Evolutionary conservation across 1,140 invertebrate species (phyloP).

Genomic region (Sitobion miscanthi): DNA sequence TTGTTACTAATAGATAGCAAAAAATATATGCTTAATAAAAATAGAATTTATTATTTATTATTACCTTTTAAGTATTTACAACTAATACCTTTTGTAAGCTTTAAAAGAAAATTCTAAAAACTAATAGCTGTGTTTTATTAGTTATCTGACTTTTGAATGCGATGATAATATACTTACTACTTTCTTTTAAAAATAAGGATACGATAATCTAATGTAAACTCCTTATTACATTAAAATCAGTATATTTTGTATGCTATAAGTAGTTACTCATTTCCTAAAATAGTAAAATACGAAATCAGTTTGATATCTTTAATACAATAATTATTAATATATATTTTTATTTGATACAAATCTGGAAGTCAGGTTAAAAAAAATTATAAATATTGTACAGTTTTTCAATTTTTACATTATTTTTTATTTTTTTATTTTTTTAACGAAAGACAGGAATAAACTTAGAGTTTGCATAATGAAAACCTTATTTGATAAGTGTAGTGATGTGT

Average conservation of each 20-base stretch:
- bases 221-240: background rate
- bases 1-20: background rate
- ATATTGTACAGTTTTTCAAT: conserved; percentile 23
- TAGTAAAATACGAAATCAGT: background rate
- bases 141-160: background rate
- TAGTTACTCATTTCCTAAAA: background rate
- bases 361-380: conserved; percentile 33
- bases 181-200: background rate
- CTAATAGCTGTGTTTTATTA: background rate
- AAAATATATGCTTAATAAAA: background rate
- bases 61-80: background rate
- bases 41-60: background rate
- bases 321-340: conserved; percentile 18
- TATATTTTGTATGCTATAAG: background rate
- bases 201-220: background rate
- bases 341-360: conserved; percentile 15
- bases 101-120: conserved; percentile 16
- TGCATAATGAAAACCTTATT: conserved; percentile 19
- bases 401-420: background rate
- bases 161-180: conserved; percentile 30
- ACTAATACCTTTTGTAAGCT: background rate
- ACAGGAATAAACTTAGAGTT: conserved; percentile 20
- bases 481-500: conserved; percentile 1
- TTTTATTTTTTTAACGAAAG: background rate
- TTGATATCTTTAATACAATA: conserved; percentile 1